Evolutionary conservation across 2,888 invertebrate genomes (phyloP).

Genomic region (Norana najaformis): DNA sequence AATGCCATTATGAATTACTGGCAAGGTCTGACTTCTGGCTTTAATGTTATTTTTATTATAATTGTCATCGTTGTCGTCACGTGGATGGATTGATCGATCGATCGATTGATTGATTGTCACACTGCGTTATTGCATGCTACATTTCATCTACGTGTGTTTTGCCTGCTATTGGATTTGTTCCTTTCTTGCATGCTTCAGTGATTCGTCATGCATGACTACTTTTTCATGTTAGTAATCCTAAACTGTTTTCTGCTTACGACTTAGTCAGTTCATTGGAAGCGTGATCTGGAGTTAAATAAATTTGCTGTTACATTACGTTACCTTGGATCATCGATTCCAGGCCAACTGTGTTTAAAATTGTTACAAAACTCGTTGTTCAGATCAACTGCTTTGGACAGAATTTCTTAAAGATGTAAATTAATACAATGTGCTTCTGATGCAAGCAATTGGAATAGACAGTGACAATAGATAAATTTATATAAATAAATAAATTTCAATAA

Average conservation of each 20-base stretch:
- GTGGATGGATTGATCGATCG: background rate
- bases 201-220: background rate
- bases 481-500: background rate
- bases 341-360: background rate
- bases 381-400: background rate
- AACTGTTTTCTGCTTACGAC: background rate
- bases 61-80: background rate
- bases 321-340: background rate
- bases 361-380: background rate
- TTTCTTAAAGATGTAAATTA: background rate
- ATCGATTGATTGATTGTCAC: background rate
- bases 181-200: background rate
- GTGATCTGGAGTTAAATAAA: no score
- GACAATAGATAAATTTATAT: background rate
- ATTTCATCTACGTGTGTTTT: background rate
- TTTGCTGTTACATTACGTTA: no score
- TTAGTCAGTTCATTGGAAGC: background rate
- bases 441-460: background rate
- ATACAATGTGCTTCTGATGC: background rate
- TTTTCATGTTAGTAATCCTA: background rate
- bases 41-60: no score
- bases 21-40: no score
- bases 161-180: background rate
- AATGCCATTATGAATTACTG: no score
- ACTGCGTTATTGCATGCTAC: background rate